phyloP scores from a whole-genome alignment of 2,888 invertebrate genomes.

The Drosophila trichaetosa region DNA sequence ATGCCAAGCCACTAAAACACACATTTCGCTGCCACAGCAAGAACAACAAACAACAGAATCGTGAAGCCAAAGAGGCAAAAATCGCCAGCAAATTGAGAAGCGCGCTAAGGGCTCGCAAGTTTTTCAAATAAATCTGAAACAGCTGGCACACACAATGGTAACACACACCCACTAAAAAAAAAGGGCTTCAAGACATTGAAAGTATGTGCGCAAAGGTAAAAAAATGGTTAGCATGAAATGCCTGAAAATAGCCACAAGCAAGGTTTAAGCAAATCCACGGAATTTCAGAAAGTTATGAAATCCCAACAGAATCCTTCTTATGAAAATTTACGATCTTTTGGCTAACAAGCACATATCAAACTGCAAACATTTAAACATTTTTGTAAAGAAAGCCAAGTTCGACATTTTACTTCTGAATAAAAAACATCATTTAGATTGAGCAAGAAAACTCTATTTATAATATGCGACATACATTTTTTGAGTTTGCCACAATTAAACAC shows the following conservation, averaged over 20 bases:
- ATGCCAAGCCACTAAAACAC: conserved; percentile 77
- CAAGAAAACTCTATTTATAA: neutral
- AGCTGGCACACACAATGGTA: conserved; percentile 53
- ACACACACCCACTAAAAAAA: conserved; percentile 4
- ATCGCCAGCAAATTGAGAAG: conserved; percentile 71
- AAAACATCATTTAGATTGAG: neutral
- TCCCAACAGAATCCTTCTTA: neutral
- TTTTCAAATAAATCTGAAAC: conserved; percentile 76
- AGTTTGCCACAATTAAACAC: neutral
- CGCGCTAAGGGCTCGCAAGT: conserved; percentile 59
- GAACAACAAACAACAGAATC: conserved; percentile 27
- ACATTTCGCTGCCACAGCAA: conserved; percentile 55
- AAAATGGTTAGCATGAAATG: conserved; percentile 22
- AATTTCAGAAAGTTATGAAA: conserved; percentile 13
- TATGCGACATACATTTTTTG: neutral
- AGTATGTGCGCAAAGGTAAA: conserved; percentile 50
- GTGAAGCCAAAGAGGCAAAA: conserved; percentile 48
- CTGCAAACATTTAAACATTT: neutral
- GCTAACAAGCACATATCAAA: neutral
- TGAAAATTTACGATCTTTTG: conserved; percentile 2
- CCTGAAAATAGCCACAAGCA: conserved; percentile 8
- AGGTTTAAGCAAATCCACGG: conserved; percentile 11
- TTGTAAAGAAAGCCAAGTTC: neutral
- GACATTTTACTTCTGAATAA: neutral
- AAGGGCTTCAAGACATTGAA: conserved; percentile 43